These are phyloP conservation scores for Tipula lateralis DNA, from an alignment of 2,888 invertebrate genomes.

Conservation along the genomic window DNA sequence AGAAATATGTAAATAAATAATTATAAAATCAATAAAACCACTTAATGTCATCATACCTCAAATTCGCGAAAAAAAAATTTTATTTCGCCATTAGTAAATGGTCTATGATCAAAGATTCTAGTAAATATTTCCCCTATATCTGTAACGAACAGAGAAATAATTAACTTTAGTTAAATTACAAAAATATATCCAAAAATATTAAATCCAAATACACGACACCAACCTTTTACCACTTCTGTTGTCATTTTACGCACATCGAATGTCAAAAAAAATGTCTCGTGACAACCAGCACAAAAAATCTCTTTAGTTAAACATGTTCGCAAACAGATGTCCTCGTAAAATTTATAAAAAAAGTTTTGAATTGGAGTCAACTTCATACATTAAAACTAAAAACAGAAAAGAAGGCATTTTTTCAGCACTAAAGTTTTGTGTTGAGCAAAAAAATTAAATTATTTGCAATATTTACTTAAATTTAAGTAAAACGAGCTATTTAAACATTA, in stretches of 20 bases:
- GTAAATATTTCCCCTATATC: slow-evolving; percentile 79
- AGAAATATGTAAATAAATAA: slow-evolving; percentile 30
- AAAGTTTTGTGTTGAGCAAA: background rate
- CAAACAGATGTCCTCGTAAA: background rate
- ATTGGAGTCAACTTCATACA: background rate
- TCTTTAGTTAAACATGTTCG: background rate
- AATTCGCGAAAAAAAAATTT: slow-evolving; percentile 77
- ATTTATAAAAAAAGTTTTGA: background rate
- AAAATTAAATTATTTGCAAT: background rate
- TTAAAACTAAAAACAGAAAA: slow-evolving; percentile 5
- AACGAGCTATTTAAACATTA: background rate
- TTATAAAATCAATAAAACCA: slow-evolving; percentile 31
- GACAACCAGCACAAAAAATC: background rate
- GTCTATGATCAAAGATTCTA: slow-evolving; percentile 80
- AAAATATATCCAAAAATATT: background rate
- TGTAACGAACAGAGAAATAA: slow-evolving; percentile 47
- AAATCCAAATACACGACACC: background rate
- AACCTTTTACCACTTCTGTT: slow-evolving; percentile 27
- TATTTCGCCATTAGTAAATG: slow-evolving; percentile 81
- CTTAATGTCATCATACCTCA: slow-evolving; percentile 57
- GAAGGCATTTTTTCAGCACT: slow-evolving; percentile 6
- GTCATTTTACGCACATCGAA: slow-evolving; percentile 25
- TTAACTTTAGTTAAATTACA: background rate
- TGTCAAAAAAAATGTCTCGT: background rate
- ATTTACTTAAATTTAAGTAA: background rate